These are phyloP conservation scores for Seira musarum DNA, from an alignment of 2,888 invertebrate species.

Conservation along the genomic window DNA sequence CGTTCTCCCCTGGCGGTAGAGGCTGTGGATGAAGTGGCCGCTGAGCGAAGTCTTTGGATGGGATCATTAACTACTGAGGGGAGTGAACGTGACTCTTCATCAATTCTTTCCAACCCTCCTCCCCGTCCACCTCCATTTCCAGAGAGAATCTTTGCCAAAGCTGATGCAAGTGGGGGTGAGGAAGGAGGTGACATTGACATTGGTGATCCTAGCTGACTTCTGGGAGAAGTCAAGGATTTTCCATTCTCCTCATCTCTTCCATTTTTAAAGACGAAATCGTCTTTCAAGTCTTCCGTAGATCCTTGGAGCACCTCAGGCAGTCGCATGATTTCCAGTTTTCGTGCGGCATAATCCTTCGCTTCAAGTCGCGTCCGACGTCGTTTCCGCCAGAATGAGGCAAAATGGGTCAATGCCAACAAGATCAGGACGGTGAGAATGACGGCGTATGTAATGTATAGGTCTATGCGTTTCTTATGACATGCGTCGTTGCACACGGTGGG, in stretches of 20 bases:
- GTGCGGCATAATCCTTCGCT: constrained; percentile 31
- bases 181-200: background rate
- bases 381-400: background rate
- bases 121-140: background rate
- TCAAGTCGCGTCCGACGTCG: constrained; percentile 21
- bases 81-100: constrained; percentile 36
- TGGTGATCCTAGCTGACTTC: background rate
- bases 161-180: background rate
- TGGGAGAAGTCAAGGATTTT: constrained; percentile 3
- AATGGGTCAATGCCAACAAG: constrained; percentile 29
- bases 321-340: constrained; percentile 31
- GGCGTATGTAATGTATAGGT: constrained; percentile 32
- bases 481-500: constrained; percentile 29
- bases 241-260: background rate
- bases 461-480: constrained; percentile 17
- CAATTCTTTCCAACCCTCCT: constrained; percentile 18
- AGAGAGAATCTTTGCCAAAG: background rate
- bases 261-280: too few relatives aligned
- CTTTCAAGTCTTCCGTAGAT: background rate
- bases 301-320: constrained; percentile 22
- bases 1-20: background rate
- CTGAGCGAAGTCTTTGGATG: background rate
- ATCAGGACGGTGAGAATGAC: constrained; percentile 15
- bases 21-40: constrained; percentile 24
- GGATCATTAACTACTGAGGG: background rate